Conservation (phyloP, 2,113 vertebrate species). For the Ramphastos sulfuratus region DNA sequence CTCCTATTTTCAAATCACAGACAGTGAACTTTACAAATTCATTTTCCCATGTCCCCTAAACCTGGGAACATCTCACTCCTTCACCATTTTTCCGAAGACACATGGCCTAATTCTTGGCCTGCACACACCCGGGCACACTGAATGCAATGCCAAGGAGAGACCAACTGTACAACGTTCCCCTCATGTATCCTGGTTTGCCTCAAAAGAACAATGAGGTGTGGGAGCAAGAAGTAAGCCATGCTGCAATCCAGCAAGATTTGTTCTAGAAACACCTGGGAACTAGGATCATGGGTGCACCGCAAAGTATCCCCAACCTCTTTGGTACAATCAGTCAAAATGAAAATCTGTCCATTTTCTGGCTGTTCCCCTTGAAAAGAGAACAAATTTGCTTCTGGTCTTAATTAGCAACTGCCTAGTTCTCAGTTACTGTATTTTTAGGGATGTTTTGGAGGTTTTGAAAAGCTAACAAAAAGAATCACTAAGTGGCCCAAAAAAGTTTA, state of each 20-base stretch:
- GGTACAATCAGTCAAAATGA: not conserved
- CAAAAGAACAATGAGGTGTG: not conserved
- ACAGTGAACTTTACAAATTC: not conserved
- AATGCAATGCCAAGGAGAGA: not conserved
- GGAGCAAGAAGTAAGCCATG: not conserved
- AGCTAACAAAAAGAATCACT: not conserved
- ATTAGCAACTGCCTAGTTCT: not conserved
- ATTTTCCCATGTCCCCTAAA: not conserved
- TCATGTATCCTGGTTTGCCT: accelerated
- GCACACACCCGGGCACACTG: not conserved
- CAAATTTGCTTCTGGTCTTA: not conserved
- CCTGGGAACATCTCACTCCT: not conserved
- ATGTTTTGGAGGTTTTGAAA: not conserved
- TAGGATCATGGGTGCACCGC: not conserved
- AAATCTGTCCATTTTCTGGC: not conserved
- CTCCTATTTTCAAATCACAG: not conserved
- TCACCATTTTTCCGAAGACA: not conserved
- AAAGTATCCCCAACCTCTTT: not conserved
- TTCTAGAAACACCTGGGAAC: not conserved
- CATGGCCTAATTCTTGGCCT: not conserved
- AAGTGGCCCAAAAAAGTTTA: not conserved
- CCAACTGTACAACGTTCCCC: not conserved
- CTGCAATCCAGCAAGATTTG: not conserved
- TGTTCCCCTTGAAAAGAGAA: not conserved
- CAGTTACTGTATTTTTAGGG: not conserved